Base-by-base conservation (phyloP, 2,113 vertebrate species). In the Pheucticus melanocephalus region DNA sequence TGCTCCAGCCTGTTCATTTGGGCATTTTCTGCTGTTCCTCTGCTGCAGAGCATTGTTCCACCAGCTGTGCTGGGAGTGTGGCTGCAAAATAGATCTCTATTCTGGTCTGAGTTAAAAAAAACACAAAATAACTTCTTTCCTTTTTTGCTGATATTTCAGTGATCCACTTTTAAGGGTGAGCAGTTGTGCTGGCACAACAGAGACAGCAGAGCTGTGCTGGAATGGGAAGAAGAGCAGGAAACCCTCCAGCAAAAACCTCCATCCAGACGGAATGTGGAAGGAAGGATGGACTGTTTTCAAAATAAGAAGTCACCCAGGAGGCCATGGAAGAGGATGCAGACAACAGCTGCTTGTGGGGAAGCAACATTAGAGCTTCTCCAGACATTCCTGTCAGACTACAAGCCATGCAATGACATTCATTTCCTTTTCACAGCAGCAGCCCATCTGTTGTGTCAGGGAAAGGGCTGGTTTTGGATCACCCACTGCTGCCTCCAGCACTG, bases 231-330 rank as follows among this genome's bases (percentile, higher is more conserved):
- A 35, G 79, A 88, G 75, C 88, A 94, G 94, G 88, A 96, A 95
- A 77, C 71, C 82, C 85, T 94, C 50, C 82, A 80, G 95, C 66
- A 90, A 83, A 88, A 80, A 42, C 23, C 35, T 93, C 54, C 68
- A 61, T 80, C 63, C 88, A 88, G 45, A 45, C 19, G 33, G 87
- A 96, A 64, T 20, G 35, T 87, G 82, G 82, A 81, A 94, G 84
- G 91, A 95, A 95, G 87, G 82, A 80, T 48, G 79, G 63, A 6
- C 63, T 65, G 54, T 85, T 77, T 70, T 65, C 59, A 91, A 92
- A 91, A 64, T 48, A 86, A 79, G 65, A 92, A 96, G 57, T 95
- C 85, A 91, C 64, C 27, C 88, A 76, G 71, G 92, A 95, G 90
- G 90, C 82, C 54, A 8, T 57, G 60, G 83, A 68, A 86, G 68